phyloP scores from a whole-genome alignment of 1,140 invertebrate genomes.

The Pomacea maculata region DNA sequence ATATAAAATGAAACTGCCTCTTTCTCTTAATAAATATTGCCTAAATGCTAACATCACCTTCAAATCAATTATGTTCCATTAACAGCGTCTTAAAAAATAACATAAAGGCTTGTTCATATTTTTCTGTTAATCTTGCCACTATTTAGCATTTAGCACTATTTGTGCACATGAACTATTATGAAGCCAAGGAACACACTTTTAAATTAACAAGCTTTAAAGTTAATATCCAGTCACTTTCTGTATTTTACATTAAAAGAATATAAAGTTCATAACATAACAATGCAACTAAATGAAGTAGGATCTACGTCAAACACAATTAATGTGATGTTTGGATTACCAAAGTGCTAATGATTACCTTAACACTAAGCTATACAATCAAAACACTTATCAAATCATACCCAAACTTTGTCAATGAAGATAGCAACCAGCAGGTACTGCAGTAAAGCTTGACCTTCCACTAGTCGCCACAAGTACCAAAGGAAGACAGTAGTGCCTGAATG shows the following conservation, averaged over 20 bases:
- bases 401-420: slow-evolving; percentile 79
- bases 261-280: too few relatives aligned
- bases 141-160: too few relatives aligned
- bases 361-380: not conserved
- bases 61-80: not conserved
- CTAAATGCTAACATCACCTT: not conserved
- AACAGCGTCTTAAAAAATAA: not conserved
- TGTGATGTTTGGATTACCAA: too few relatives aligned
- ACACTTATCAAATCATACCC: slow-evolving; percentile 41
- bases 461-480: slow-evolving; percentile 79
- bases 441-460: slow-evolving; percentile 82
- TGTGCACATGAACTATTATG: not conserved
- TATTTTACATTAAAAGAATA: too few relatives aligned
- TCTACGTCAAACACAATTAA: too few relatives aligned
- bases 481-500: slow-evolving; percentile 77
- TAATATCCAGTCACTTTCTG: too few relatives aligned
- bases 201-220: too few relatives aligned
- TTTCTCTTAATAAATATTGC: not conserved
- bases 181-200: too few relatives aligned
- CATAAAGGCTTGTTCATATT: not conserved
- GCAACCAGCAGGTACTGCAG: slow-evolving; percentile 79
- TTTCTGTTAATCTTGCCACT: too few relatives aligned
- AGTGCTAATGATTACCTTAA: too few relatives aligned
- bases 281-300: too few relatives aligned
- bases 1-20: not conserved